Base-by-base conservation (phyloP, 2,888 invertebrate species). In the Rhogogaster chlorosoma region DNA sequence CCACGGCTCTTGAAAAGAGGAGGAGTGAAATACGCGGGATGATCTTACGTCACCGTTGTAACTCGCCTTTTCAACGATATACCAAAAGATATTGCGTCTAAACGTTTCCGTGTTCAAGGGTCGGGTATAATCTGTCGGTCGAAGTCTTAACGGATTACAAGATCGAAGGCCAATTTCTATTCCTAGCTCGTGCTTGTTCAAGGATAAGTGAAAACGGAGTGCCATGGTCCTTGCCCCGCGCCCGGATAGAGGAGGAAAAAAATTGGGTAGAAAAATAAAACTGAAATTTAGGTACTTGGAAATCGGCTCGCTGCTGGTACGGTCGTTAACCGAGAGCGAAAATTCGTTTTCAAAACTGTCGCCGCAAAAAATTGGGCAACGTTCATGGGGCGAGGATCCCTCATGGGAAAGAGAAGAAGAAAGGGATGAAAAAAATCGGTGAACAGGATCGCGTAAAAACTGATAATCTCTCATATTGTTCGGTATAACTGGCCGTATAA, bases 91-190 rank as follows among this genome's bases (percentile, higher is more conserved):
- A 80, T 80, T 80, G 80, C 80, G 80, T 80, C 38, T 29, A 36
- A 80, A 57, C 49, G 36, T 80, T 80, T 80, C 80, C 80, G 78
- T 57, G 36, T 61, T 57, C 57, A 38, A 80, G 61, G 61, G 61
- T 80, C 61, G 80, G 36, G 61, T 61, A 57, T 80, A 80, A 80
- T 80, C 80, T 42, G n/a, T 80, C 57, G 61, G 61, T 7, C 61
- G 22, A 80, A 80, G 61, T 80, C 36, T 86, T 73, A 84, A 70
- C 83, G 86, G 84, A 67, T 78, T 83, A 83, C 45, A 80, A 85
- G 86, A 87, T 86, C 88, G 90, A 90, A 92, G 92, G 90, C 88
- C 91, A 92, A 93, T 93, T 93, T 93, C 92, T 92, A 92, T 91
- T 91, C 90, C 89, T 89, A 87, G 86, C 85, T 1, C 18, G 6